These are phyloP conservation scores for Muricea muricata DNA, from an alignment of 92 coral and sea anemone genomes.

Conservation along the genomic window DNA sequence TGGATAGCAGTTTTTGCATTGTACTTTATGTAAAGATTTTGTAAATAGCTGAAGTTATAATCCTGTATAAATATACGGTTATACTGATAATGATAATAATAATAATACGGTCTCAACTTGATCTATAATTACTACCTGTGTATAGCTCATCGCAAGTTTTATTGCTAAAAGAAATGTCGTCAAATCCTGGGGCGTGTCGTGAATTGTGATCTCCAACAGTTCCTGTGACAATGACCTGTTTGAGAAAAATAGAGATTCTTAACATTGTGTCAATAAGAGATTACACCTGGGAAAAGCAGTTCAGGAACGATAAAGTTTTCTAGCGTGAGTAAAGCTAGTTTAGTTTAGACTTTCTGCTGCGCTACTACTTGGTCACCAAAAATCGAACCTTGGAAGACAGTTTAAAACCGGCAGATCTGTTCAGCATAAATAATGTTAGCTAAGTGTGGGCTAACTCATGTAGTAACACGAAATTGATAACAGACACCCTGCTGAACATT, in stretches of 20 bases:
- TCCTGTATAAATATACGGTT: background rate
- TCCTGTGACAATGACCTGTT: background rate
- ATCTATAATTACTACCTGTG: background rate
- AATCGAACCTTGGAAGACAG: background rate
- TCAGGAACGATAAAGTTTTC: too few relatives aligned
- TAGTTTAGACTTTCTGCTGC: background rate
- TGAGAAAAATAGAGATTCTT: background rate
- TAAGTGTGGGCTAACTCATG: background rate
- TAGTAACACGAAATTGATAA: background rate
- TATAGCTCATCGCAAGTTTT: background rate
- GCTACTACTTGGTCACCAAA: background rate
- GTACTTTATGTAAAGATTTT: too few relatives aligned
- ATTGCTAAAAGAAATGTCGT: constrained; percentile 1
- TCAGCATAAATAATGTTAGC: background rate
- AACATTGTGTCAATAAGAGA: too few relatives aligned
- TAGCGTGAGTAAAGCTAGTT: too few relatives aligned
- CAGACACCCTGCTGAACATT: background rate
- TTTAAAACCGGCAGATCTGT: background rate
- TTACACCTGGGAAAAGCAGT: background rate
- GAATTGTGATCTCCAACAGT: background rate
- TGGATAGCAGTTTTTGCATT: too few relatives aligned
- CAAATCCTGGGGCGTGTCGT: background rate
- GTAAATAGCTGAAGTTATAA: too few relatives aligned
- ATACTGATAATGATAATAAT: background rate
- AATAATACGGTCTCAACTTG: background rate